Conservation (phyloP, 2,113 vertebrate species). For the Apeltes quadracus region DNA sequence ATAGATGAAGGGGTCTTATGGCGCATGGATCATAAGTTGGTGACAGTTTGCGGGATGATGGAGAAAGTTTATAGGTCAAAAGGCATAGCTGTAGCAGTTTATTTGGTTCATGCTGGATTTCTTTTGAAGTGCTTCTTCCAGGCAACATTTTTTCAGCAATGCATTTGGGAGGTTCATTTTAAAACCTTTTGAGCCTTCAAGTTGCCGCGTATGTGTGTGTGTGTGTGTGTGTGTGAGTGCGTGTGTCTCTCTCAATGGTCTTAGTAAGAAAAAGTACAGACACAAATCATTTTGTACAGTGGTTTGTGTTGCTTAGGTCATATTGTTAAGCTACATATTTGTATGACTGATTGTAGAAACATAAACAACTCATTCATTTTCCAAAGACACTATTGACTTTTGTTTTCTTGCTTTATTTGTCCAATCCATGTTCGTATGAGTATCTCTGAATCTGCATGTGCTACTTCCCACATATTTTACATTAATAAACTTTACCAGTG, state of each 20-base stretch:
- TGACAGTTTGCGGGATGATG: constrained; percentile 67
- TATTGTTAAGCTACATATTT: not conserved
- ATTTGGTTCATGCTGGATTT: constrained; percentile 30
- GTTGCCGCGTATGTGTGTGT: not conserved
- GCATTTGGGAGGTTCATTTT: constrained; percentile 19
- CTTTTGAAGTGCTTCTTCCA: constrained; percentile 32
- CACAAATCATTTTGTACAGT: not conserved
- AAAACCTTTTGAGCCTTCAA: constrained; percentile 28
- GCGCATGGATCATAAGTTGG: constrained; percentile 76
- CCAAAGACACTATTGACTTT: no score
- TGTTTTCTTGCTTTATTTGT: not conserved
- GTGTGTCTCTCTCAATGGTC: not conserved
- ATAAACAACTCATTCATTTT: no score
- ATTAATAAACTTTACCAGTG: not conserved
- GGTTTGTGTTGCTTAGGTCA: not conserved
- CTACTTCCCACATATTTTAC: not conserved
- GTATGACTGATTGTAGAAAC: not conserved
- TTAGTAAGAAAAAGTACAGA: not conserved
- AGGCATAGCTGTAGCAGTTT: constrained; percentile 44
- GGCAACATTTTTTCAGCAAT: constrained; percentile 40
- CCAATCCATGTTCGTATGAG: not conserved
- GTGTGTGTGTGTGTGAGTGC: not conserved
- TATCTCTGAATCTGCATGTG: not conserved
- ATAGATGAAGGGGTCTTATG: constrained; percentile 67
- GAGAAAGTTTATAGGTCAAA: constrained; percentile 74